phyloP scores from a whole-genome alignment of 2,888 invertebrate species.

The Euplagia quadripunctaria region DNA sequence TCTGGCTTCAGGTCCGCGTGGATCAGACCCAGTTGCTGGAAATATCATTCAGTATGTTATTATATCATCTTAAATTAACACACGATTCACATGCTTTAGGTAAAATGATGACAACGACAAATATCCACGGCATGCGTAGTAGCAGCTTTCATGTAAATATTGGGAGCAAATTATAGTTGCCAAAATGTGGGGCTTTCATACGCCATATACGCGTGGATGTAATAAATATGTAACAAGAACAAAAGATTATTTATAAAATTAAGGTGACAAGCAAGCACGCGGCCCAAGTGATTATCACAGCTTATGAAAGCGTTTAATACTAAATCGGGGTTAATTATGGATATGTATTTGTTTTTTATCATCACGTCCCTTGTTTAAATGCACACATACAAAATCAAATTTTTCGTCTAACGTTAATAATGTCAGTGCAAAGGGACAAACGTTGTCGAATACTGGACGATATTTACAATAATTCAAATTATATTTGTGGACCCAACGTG shows the following conservation, averaged over 20 bases:
- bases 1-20: constrained; percentile 99
- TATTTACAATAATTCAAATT: too few relatives aligned
- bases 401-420: not conserved
- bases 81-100: not conserved
- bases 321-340: too few relatives aligned
- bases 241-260: not conserved
- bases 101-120: not conserved
- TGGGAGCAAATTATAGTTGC: too few relatives aligned
- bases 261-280: not conserved
- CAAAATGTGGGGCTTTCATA: too few relatives aligned
- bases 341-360: too few relatives aligned
- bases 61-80: not conserved
- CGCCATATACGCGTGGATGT: not conserved
- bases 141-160: not conserved
- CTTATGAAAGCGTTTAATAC: too few relatives aligned
- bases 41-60: constrained; percentile 1
- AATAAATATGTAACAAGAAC: not conserved
- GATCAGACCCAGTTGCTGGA: constrained; percentile 98
- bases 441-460: too few relatives aligned
- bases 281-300: too few relatives aligned
- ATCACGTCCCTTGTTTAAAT: too few relatives aligned
- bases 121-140: not conserved
- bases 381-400: not conserved
- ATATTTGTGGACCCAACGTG: too few relatives aligned
- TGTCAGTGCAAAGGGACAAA: not conserved